Evolutionary conservation across 2,797 vertebrate species (phyloP).

Genomic region (Sebastes matsubarae): DNA sequence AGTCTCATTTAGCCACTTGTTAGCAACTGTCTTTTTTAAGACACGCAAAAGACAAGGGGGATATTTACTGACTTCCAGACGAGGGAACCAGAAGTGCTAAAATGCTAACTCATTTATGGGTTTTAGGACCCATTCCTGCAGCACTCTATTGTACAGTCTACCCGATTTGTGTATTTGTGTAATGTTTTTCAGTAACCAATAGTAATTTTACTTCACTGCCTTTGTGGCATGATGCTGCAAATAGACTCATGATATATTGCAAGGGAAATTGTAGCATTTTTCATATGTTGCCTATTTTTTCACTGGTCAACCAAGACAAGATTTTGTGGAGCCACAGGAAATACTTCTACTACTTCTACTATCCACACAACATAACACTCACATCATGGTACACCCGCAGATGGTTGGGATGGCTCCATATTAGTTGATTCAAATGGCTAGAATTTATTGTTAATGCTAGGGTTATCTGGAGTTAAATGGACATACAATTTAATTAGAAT

Average conservation of each 20-base stretch:
- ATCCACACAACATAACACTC: background rate
- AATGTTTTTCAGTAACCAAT: background rate
- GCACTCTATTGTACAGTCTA: background rate
- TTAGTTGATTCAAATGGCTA: slow-evolving; percentile 9
- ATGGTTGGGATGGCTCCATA: slow-evolving; percentile 4
- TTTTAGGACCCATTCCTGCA: too few relatives aligned
- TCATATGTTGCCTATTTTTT: background rate
- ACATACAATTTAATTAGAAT: slow-evolving; percentile 44
- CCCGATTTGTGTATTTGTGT: background rate
- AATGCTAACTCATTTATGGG: too few relatives aligned
- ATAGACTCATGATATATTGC: background rate
- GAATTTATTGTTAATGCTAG: slow-evolving; percentile 6
- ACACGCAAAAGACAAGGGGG: too few relatives aligned
- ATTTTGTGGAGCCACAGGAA: background rate
- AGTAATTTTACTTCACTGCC: background rate
- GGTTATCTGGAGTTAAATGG: slow-evolving; percentile 39
- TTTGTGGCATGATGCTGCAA: background rate
- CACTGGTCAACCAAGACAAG: background rate
- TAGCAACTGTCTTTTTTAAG: too few relatives aligned
- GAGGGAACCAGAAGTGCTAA: too few relatives aligned
- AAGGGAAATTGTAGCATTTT: background rate
- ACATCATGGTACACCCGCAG: background rate
- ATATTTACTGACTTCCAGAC: too few relatives aligned
- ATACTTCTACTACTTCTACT: background rate
- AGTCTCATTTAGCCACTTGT: too few relatives aligned